Evolutionary conservation across 1,140 invertebrate species (phyloP).

Genomic region (Chironomus tepperi): DNA sequence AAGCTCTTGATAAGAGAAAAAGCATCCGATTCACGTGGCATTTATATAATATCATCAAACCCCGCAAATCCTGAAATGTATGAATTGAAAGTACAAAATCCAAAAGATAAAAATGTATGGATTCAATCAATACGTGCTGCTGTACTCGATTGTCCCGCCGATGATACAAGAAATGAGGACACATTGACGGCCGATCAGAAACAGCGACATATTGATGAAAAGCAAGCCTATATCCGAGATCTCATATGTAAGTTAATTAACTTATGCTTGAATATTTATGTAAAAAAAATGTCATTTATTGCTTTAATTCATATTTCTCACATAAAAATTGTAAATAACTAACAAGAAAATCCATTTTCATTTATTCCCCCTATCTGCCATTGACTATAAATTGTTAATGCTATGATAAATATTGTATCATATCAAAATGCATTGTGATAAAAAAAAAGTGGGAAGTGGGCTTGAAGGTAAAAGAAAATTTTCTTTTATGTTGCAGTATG

Average conservation of each 20-base stretch:
- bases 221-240: slow-evolving; percentile 60
- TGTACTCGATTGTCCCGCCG: slow-evolving; percentile 59
- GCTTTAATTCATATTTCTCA: not conserved
- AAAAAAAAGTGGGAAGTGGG: slow-evolving; percentile 10
- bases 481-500: slow-evolving; percentile 25
- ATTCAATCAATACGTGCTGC: slow-evolving; percentile 69
- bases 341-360: slow-evolving; percentile 4
- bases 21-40: slow-evolving; percentile 69
- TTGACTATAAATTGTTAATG: not conserved
- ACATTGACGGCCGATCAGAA: slow-evolving; percentile 61
- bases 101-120: slow-evolving; percentile 82
- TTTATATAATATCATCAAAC: slow-evolving; percentile 83
- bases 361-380: not conserved
- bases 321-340: not conserved
- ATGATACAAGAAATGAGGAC: slow-evolving; percentile 49
- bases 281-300: not conserved
- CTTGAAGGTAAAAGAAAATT: slow-evolving; percentile 16
- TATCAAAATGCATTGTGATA: not conserved
- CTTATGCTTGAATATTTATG: not conserved
- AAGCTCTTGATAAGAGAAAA: slow-evolving; percentile 88
- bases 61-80: slow-evolving; percentile 90
- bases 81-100: slow-evolving; percentile 80
- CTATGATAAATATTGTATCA: too few relatives aligned
- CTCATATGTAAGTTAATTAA: slow-evolving; percentile 50
- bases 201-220: slow-evolving; percentile 57